phyloP scores from a whole-genome alignment of 2,888 invertebrate species.

The Baccha elongata region DNA sequence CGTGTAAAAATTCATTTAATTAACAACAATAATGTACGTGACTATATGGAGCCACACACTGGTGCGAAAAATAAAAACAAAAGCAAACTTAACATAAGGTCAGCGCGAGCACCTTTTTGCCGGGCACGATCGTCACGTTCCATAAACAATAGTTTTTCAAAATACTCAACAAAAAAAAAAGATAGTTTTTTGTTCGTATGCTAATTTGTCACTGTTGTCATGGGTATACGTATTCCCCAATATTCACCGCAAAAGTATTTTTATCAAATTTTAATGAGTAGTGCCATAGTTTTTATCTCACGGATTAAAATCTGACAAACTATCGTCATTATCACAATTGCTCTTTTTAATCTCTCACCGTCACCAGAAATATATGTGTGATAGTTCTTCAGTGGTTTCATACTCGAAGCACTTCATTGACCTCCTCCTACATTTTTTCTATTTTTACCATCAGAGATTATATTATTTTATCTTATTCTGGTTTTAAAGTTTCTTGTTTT shows the following conservation, averaged over 20 bases:
- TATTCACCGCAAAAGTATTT: conserved; percentile 18
- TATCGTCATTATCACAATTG: not conserved
- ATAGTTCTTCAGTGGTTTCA: conserved; percentile 4
- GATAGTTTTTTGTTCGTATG: not conserved
- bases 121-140: conserved; percentile 6
- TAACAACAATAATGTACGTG: conserved; percentile 5
- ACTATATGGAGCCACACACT: not conserved
- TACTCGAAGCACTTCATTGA: not conserved
- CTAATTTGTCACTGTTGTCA: not conserved
- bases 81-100: conserved; percentile 15
- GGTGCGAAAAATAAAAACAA: not conserved
- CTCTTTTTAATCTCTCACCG: not conserved
- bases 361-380: not conserved
- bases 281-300: not conserved
- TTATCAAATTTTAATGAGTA: not conserved
- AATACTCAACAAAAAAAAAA: not conserved
- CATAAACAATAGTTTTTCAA: not conserved
- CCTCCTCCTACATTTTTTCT: not conserved
- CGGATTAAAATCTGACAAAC: not conserved
- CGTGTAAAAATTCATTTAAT: conserved; percentile 5
- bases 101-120: not conserved
- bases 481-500: conserved; percentile 16
- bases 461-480: conserved; percentile 5
- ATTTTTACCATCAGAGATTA: conserved; percentile 9
- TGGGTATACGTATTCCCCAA: conserved; percentile 20